These are phyloP conservation scores for Beroe forskalii DNA, from an alignment of 37 sponge, comb jelly and placozoan species.

Conservation along the genomic window DNA sequence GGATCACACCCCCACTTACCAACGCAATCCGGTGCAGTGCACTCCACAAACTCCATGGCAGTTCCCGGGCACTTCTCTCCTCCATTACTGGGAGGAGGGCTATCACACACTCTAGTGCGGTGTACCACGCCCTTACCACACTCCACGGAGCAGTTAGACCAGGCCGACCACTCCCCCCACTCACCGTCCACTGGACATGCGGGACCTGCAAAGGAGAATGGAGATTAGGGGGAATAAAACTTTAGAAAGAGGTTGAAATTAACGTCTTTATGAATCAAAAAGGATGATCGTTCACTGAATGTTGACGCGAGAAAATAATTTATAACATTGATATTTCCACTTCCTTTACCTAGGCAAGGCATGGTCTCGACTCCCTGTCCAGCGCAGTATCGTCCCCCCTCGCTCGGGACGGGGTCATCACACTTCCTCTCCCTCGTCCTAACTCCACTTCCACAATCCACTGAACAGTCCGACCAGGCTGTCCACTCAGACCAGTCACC, in stretches of 20 bases:
- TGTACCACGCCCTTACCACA: conserved; percentile 8
- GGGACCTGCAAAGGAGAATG: background rate
- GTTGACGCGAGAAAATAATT: no score
- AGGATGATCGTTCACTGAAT: no score
- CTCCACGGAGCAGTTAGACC: conserved; percentile 4
- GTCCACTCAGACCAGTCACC: conserved; percentile 39
- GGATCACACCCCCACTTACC: conserved; percentile 24
- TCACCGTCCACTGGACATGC: conserved; percentile 1
- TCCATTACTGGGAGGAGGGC: conserved; percentile 15
- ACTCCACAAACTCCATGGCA: conserved; percentile 26
- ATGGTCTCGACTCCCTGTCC: conserved; percentile 9
- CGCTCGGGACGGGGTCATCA: conserved; percentile 25
- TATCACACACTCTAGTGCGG: background rate
- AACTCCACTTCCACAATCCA: conserved; percentile 3
- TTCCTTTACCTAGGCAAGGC: background rate
- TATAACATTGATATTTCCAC: no score
- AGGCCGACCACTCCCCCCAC: conserved; percentile 44
- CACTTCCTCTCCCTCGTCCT: conserved; percentile 32
- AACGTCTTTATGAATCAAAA: no score
- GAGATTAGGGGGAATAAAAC: background rate
- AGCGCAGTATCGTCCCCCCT: background rate
- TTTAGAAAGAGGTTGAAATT: no score
- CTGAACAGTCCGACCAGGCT: conserved; percentile 58
- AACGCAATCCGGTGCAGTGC: background rate
- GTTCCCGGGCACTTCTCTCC: background rate